Base-by-base conservation (phyloP, 2,888 invertebrate genomes). In the Sipunculus nudus region DNA sequence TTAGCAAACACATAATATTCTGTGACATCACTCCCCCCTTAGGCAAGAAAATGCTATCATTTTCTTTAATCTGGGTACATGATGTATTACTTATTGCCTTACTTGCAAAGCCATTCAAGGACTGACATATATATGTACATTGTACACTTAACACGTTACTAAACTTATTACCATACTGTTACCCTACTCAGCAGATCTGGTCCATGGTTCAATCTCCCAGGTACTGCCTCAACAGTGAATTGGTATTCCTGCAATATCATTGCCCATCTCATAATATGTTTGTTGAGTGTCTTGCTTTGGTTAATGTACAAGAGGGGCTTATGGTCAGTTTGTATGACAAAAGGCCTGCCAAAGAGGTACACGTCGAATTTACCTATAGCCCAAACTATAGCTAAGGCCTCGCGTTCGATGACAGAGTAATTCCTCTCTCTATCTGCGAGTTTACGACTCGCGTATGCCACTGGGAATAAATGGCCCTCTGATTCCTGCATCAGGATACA, bases 361-460 rank as follows among this genome's bases (percentile, higher is more conserved):
- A 5, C 13, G 40, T 16, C 16, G 19, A 41, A 53, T 23, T 49
- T 21, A 6, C 25, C 13, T 41, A 55, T 32, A 56, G 1, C 62
- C 35, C 54, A 63, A n/a, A 68, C 60, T 4, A 71, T 60, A 1
- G 68, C 71, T 6, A 68, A 55, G 25, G 59, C 23, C 39, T 72
- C 72, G 10, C 53, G 31, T 25, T 75, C 63, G 1, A 63, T 63
- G 13, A 67, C 47, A 0, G 61, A 38, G 59, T 72, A 72, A 0
- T 57, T 35, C 0, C 59, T 52, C 40, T 74, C 72, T 5, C 67
- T 35, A 3, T 61, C 59, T 1, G 61, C 19, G 4, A 75, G 53
- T 1, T 65, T 62, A 19, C 66, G 23, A 40, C 73, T 72, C 13
- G 59, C 57, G 53, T 72, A 75, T 13, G 62, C 63, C 0, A 74